These are phyloP conservation scores for Squalus acanthias DNA, from an alignment of 2,797 vertebrate species.

Conservation along the genomic window DNA sequence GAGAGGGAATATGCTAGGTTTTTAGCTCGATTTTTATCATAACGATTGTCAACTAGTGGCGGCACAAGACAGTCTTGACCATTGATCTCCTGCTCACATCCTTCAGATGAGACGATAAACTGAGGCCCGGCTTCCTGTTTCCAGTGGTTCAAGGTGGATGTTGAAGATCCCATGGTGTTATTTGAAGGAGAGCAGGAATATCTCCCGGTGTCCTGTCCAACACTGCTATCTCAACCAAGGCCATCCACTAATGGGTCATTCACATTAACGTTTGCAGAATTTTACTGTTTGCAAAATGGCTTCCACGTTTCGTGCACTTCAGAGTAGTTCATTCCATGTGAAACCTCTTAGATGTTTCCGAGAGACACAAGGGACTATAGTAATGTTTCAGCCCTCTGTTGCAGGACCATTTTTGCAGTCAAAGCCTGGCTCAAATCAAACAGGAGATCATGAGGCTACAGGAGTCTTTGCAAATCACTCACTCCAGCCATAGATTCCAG, in stretches of 20 bases:
- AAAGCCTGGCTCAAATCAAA: not conserved
- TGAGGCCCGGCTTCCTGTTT: not conserved
- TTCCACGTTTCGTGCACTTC: not conserved
- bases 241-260: no score
- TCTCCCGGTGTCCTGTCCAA: not conserved
- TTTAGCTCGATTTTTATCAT: not conserved
- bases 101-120: not conserved
- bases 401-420: not conserved
- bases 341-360: not conserved
- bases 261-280: not conserved
- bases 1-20: not conserved
- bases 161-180: not conserved
- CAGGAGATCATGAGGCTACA: not conserved
- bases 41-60: no score
- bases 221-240: not conserved
- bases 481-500: no score
- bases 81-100: no score
- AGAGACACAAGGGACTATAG: not conserved
- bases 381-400: not conserved
- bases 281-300: not conserved
- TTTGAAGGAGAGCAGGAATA: not conserved
- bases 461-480: not conserved
- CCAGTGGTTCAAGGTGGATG: not conserved
- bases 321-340: not conserved
- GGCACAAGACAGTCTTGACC: no score